Evolutionary conservation across 2,113 vertebrate genomes (phyloP).

Genomic region (Toxotes chatareus): DNA sequence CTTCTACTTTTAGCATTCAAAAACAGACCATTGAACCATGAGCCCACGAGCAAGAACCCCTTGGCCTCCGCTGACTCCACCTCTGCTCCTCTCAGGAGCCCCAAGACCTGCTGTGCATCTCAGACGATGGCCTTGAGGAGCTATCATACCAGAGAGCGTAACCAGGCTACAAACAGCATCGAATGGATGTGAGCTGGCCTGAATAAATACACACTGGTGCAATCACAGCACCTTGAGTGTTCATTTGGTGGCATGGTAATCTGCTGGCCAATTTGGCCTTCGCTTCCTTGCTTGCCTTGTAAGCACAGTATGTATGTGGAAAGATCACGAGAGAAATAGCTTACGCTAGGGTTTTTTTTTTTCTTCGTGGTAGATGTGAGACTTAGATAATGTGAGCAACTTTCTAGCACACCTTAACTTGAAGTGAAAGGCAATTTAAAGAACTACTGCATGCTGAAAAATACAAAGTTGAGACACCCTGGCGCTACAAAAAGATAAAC

Average conservation of each 20-base stretch:
- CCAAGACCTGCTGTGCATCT: constrained; percentile 41
- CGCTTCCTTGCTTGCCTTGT: constrained; percentile 44
- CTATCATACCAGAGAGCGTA: constrained; percentile 30
- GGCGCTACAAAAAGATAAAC: not conserved
- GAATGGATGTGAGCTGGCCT: constrained; percentile 64
- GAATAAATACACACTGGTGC: constrained; percentile 61
- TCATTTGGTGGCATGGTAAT: constrained; percentile 50
- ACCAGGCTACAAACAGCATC: constrained; percentile 35
- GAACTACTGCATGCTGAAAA: not conserved
- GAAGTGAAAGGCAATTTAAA: constrained; percentile 26
- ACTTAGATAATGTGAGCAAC: constrained; percentile 18
- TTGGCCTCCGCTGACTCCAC: constrained; percentile 6
- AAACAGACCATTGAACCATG: constrained; percentile 46
- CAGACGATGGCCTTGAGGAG: constrained; percentile 45
- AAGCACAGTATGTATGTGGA: constrained; percentile 51
- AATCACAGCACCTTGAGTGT: constrained; percentile 60
- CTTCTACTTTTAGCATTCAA: constrained; percentile 39
- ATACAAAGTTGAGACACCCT: not conserved
- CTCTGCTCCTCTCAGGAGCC: constrained; percentile 26
- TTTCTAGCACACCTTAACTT: constrained; percentile 8
- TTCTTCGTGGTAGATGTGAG: not conserved
- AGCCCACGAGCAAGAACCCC: constrained; percentile 39
- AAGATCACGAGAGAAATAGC: constrained; percentile 62
- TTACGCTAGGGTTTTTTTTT: not conserved
- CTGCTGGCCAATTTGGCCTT: constrained; percentile 52